Evolutionary conservation across 2,797 vertebrate species (phyloP), one percentile per base, ranked within the genome.

Genomic region (Mallotus villosus): DNA sequence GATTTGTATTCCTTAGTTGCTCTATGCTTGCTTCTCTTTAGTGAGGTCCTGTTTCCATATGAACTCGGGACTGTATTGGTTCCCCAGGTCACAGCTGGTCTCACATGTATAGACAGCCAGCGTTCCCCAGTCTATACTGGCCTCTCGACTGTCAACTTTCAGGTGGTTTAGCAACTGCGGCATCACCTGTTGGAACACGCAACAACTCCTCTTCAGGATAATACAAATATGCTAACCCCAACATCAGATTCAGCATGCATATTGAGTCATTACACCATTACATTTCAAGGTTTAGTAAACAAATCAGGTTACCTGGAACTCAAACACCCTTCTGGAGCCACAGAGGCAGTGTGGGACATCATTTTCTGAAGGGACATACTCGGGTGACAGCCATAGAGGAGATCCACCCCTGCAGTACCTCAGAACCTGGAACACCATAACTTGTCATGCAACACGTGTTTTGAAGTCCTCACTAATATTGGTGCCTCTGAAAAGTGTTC

Each of bases 41-140:
- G 63, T 80, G 75, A 98, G 84, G 85, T 99, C 96, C 74, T 99
- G 98, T 79, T 97, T 98, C 97, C 98, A 99, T 34, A 97, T 87
- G 83, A 97, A 96, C 76, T 99, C 98, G 0, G 90, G 84, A n/a
- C 77, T 79, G 81, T 94, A 94, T 66, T 87, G 81, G 0, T 32
- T 83, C 72, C 75, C 91, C 51, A 84, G 82, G 1, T 87, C 77
- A 0, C 95, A 96, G 90, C 81, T 96, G 46, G 87, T 82, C 0
- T 93, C 89, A 74, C 98, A 99, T 0, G 95, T 95, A 83, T 95
- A 99, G 76, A 98, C 64, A 0, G 86, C 93, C 76, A 99, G 83
- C 0, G 93, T 94, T 0, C 98, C 98, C 97, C 98, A 99, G 55
- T 68, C 67, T 21, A 68, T 68, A 34, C 67, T 58, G 29, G 67